A percentile compares a stretch with the other conserved stretches of the same genome.
Conservation (phyloP, 1,140 invertebrate genomes). For the Drosophila kurseongensis region DNA sequence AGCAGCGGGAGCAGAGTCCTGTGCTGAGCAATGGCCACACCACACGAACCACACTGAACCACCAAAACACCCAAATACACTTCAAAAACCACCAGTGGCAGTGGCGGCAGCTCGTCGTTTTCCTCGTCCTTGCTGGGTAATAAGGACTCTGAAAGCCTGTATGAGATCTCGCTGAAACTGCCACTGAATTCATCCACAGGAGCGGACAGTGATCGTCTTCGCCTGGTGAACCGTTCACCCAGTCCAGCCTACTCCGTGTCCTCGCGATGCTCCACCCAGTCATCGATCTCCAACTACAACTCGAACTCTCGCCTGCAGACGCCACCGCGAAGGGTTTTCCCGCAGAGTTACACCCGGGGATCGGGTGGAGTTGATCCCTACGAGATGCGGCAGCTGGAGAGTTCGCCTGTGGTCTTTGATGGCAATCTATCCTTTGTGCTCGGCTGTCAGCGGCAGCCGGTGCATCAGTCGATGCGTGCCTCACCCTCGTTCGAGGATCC, state of each 20-base stretch:
- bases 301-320: conserved; percentile 63
- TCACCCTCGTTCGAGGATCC: conserved; percentile 90
- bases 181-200: conserved; percentile 64
- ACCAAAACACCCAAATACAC: conserved; percentile 35
- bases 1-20: conserved; percentile 76
- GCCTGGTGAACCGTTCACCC: conserved; percentile 69
- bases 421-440: conserved; percentile 92
- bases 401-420: conserved; percentile 91
- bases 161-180: conserved; percentile 77
- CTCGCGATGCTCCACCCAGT: conserved; percentile 65
- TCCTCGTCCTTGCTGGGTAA: conserved; percentile 61
- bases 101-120: conserved; percentile 50
- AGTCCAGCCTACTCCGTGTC: conserved; percentile 74
- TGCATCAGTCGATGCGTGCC: conserved; percentile 88
- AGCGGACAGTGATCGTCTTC: conserved; percentile 53
- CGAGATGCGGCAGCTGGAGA: conserved; percentile 87
- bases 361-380: conserved; percentile 85
- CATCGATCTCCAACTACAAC: conserved; percentile 38
- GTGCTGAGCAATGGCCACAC: conserved; percentile 63
- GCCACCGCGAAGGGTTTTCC: conserved; percentile 88
- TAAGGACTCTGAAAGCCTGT: conserved; percentile 58
- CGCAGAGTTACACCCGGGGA: conserved; percentile 86
- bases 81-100: conserved; percentile 28
- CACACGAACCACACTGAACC: conserved; percentile 24
- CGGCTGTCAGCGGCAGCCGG: conserved; percentile 88